A percentile compares a stretch with the other conserved stretches of the same genome.
Conservation (phyloP, 64 coral and sea anemone genomes). For the Dendronephthya gigantea region DNA sequence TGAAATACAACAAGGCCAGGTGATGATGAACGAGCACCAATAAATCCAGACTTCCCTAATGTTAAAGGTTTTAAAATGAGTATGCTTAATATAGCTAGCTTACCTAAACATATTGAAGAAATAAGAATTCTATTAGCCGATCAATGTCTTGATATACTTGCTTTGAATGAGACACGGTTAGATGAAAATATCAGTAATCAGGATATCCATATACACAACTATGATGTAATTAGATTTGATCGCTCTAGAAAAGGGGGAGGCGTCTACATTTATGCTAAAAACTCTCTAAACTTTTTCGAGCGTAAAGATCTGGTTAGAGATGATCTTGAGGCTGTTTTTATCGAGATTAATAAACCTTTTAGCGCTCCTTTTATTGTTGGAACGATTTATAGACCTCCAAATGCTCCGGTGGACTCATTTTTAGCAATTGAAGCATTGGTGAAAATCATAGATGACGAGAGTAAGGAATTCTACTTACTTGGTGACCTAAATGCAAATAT, state of each 20-base stretch:
- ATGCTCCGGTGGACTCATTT: background rate
- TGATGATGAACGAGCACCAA: background rate
- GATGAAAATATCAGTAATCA: background rate
- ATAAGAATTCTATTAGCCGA: background rate
- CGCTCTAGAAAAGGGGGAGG: background rate
- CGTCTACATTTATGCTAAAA: background rate
- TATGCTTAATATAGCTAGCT: background rate
- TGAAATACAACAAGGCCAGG: background rate
- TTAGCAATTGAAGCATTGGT: background rate
- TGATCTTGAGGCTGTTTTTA: background rate
- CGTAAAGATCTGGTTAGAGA: background rate
- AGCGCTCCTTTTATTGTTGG: background rate
- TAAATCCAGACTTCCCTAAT: background rate
- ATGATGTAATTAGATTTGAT: background rate
- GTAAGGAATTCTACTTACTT: constrained; percentile 19
- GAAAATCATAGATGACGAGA: background rate
- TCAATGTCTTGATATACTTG: background rate
- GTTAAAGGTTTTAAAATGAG: background rate
- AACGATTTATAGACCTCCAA: background rate
- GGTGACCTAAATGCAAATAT: constrained; percentile 12
- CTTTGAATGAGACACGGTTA: background rate
- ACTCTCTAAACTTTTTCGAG: background rate
- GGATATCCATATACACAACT: background rate
- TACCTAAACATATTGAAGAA: constrained; percentile 9
- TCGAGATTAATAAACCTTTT: background rate